A percentile compares a stretch with the other conserved stretches of the same genome.
Evolutionary conservation across 2,797 vertebrate species (phyloP).

Genomic region (Philypnodon macrostomus): DNA sequence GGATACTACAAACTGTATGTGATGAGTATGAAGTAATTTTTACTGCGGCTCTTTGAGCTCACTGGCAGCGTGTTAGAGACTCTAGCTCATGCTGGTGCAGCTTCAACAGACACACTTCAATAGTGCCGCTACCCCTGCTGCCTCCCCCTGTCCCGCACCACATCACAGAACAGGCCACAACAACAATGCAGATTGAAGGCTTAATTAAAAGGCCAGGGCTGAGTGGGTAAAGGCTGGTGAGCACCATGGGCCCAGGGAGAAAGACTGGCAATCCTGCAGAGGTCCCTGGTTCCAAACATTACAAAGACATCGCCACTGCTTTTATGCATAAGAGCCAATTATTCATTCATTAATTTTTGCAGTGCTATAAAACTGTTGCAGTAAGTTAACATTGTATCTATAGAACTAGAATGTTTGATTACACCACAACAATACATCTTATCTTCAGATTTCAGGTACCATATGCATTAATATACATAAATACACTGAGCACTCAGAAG

Average conservation of each 20-base stretch:
- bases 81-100: slow-evolving; percentile 61
- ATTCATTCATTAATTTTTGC: too few relatives aligned
- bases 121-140: slow-evolving; percentile 51
- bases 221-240: slow-evolving; percentile 58
- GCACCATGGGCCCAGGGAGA: slow-evolving; percentile 45
- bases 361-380: too few relatives aligned
- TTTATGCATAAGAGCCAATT: too few relatives aligned
- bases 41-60: slow-evolving; percentile 66
- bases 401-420: not conserved
- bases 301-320: slow-evolving; percentile 34
- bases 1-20: slow-evolving; percentile 32
- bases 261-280: slow-evolving; percentile 39
- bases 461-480: not conserved
- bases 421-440: not conserved
- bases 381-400: not conserved
- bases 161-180: slow-evolving; percentile 70
- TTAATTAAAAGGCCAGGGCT: slow-evolving; percentile 77
- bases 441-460: not conserved
- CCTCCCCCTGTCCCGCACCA: slow-evolving; percentile 56
- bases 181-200: slow-evolving; percentile 73
- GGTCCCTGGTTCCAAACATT: slow-evolving; percentile 47
- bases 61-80: slow-evolving; percentile 60
- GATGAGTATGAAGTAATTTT: slow-evolving; percentile 32
- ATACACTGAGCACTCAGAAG: not conserved
- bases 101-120: slow-evolving; percentile 69